phyloP scores from a whole-genome alignment of 2,888 invertebrate genomes.

The Opisthograptis luteolata region DNA sequence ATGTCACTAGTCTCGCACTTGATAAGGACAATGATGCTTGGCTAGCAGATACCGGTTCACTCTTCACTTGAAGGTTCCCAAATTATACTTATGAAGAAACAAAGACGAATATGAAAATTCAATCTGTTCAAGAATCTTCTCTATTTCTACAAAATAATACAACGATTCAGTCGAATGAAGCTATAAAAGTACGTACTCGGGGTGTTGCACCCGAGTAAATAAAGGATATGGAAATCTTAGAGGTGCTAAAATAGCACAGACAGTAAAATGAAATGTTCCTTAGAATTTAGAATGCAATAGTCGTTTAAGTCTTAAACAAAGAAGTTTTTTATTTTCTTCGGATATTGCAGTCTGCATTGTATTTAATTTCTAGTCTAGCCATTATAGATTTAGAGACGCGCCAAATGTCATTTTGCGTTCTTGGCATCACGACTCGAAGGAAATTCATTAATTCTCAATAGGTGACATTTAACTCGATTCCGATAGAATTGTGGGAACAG shows the following conservation, averaged over 20 bases:
- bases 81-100: too few species aligned
- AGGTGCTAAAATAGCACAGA: neutral
- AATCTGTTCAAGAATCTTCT: too few species aligned
- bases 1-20: too few species aligned
- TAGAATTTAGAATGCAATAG: neutral
- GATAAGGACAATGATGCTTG: too few species aligned
- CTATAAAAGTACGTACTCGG: neutral
- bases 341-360: neutral
- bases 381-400: conserved; percentile 12
- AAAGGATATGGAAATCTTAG: neutral
- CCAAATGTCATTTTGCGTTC: conserved; percentile 37
- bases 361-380: neutral
- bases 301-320: neutral
- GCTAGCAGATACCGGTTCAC: too few species aligned
- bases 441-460: conserved; percentile 31
- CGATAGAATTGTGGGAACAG: conserved; percentile 2
- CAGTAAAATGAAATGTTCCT: too few species aligned
- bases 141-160: neutral
- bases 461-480: conserved; percentile 9
- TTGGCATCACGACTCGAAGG: conserved; percentile 37
- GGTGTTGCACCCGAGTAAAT: neutral
- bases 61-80: too few species aligned
- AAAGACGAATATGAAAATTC: too few species aligned
- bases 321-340: neutral
- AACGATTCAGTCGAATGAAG: neutral